Conservation (phyloP, 2,797 vertebrate species). For the Dendrocincla fuliginosa region DNA sequence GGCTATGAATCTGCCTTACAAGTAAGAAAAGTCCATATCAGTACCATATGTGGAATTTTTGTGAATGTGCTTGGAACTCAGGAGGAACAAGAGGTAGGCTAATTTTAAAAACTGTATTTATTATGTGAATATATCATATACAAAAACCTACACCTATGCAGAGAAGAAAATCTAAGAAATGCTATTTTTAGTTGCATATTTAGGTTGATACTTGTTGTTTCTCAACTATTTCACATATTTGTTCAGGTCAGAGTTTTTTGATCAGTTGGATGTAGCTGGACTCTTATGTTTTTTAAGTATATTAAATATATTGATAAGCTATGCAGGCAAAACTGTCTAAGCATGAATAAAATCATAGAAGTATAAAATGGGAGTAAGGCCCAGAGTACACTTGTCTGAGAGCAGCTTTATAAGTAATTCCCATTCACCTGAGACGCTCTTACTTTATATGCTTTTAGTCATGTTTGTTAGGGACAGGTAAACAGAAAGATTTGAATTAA, state of each 20-base stretch:
- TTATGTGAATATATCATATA: neutral
- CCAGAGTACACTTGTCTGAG: neutral
- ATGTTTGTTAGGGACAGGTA: neutral
- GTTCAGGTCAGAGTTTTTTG: neutral
- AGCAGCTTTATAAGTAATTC: neutral
- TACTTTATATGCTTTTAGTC: neutral
- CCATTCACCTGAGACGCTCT: neutral
- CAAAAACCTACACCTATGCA: neutral
- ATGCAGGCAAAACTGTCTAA: neutral
- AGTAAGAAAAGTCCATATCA: constrained; percentile 80
- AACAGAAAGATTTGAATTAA: neutral
- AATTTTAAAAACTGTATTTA: constrained; percentile 20
- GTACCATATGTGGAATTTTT: constrained; percentile 82
- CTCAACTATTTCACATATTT: neutral
- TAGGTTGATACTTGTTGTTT: neutral
- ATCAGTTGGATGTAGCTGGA: neutral
- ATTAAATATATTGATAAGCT: neutral
- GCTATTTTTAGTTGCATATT: neutral
- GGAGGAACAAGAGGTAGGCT: constrained; percentile 82
- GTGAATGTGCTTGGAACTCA: constrained; percentile 82
- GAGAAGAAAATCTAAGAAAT: neutral
- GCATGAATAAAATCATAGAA: neutral
- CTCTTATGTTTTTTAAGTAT: neutral
- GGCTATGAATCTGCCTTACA: constrained; percentile 84
- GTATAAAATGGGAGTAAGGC: neutral